Evolutionary conservation across 1,140 invertebrate genomes (phyloP).

Genomic region (Drosophila ficusphila): DNA sequence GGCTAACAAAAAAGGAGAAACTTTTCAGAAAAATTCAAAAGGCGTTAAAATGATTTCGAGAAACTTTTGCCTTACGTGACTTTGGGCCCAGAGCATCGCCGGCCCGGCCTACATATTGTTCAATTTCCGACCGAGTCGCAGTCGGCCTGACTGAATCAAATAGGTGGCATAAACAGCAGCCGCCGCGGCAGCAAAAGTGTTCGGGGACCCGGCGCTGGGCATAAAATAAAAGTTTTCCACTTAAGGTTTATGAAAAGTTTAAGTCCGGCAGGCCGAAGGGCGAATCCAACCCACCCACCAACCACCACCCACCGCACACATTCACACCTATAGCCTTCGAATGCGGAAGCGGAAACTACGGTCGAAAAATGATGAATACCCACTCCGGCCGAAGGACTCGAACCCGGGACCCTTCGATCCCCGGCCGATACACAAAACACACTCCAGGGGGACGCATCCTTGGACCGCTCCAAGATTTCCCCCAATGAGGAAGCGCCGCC

Average conservation of each 20-base stretch:
- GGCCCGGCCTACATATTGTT: conserved; percentile 62
- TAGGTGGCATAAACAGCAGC: conserved; percentile 67
- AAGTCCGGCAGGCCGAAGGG: conserved; percentile 30
- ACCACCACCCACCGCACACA: conserved; percentile 13
- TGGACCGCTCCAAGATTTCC: conserved; percentile 51
- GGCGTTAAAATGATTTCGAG: conserved; percentile 77
- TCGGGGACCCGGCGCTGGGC: conserved; percentile 33
- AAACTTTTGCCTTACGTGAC: conserved; percentile 77
- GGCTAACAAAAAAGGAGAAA: conserved; percentile 28
- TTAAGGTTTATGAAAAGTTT: conserved; percentile 82
- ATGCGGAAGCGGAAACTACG: conserved; percentile 62
- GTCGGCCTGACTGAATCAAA: conserved; percentile 54
- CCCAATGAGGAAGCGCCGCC: conserved; percentile 54
- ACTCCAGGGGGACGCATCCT: conserved; percentile 48
- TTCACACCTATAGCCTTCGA: conserved; percentile 48
- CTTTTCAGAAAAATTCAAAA: conserved; percentile 72
- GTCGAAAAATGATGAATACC: conserved; percentile 74
- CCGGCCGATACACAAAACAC: conserved; percentile 39
- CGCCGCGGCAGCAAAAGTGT: conserved; percentile 24
- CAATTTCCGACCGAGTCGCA: conserved; percentile 42
- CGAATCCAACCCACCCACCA: not conserved
- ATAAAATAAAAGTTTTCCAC: conserved; percentile 82
- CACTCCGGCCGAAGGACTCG: not conserved
- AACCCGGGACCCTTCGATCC: not conserved
- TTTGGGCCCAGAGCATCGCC: conserved; percentile 34